phyloP scores from a whole-genome alignment of 2,113 vertebrate genomes.

The Phocoena sinus region DNA sequence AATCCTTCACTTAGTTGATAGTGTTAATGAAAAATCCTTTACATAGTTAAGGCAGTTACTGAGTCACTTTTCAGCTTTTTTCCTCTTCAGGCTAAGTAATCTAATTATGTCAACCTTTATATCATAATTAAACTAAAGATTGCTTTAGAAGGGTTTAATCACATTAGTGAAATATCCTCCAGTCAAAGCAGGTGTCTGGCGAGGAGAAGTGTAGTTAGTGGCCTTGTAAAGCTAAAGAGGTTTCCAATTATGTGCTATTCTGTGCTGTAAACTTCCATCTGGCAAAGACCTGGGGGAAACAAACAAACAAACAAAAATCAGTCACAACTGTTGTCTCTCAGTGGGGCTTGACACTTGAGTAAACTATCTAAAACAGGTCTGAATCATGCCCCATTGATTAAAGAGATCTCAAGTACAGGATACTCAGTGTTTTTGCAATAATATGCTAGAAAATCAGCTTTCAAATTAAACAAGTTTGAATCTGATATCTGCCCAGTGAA shows the following conservation, averaged over 20 bases:
- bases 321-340: background rate
- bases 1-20: background rate
- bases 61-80: conserved; percentile 17
- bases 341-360: background rate
- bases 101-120: conserved; percentile 25
- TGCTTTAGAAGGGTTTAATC: conserved; percentile 36
- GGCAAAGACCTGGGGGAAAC: background rate
- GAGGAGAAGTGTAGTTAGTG: background rate
- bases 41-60: background rate
- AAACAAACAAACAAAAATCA: background rate
- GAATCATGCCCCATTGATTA: background rate
- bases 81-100: background rate
- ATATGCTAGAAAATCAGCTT: background rate
- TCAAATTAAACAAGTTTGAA: background rate
- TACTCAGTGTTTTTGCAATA: background rate
- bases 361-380: background rate
- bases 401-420: background rate
- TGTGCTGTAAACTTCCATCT: background rate
- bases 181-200: conserved; percentile 13
- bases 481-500: background rate
- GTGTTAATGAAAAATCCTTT: background rate
- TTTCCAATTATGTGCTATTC: background rate
- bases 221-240: background rate
- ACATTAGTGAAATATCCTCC: background rate
- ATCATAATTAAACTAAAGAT: conserved; percentile 48